Evolutionary conservation across 2,113 vertebrate genomes (phyloP), one percentile per base, ranked within the genome.

Genomic region (Festucalex cinctus): DNA sequence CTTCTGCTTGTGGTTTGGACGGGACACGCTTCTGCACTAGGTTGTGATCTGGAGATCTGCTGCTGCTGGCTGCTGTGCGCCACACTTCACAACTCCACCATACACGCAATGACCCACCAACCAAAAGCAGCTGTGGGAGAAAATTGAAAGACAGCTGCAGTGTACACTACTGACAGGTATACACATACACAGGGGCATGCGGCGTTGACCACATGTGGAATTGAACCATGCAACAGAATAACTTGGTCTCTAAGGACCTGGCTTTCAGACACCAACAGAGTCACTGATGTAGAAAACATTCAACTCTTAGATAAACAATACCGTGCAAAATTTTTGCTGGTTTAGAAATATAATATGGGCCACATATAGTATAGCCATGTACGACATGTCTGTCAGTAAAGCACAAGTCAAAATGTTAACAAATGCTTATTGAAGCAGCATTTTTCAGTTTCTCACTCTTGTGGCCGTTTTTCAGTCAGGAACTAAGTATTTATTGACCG

Each of bases 281-380:
- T 56, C 24, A 56, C 12, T 26, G 10, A 56, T 16, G 13, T 28
- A 53, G n/a, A 28, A 24, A 56, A 28, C 53, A 54, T 24, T 22
- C 51, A 54, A 54, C 22, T 13, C 24, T 26, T 54, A 54, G 24
- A 54, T 24, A 14, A 54, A 14, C 51, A 54, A 54, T 26, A 53
- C 9, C 12, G 51, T 53, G 51, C 77, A 79, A 85, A 87, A 71
- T 74, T 76, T 81, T 77, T 79, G 81, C 70, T 80, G 83, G 32
- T 79, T 85, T 68, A 61, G 71, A 26, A 56, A 56, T 56, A 24
- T 24, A 28, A 28, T 7, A 9, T 26, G 24, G 24, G 8, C 1
- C 53, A 56, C 14, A 56, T 56, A 16, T 0, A 5, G 14, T 22
- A 28, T 16, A 24, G 49, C n/a, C 20, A 10, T 9, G 9, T 8